Evolutionary conservation across 2,797 vertebrate genomes (phyloP).

Genomic region (Anguilla pacifica): DNA sequence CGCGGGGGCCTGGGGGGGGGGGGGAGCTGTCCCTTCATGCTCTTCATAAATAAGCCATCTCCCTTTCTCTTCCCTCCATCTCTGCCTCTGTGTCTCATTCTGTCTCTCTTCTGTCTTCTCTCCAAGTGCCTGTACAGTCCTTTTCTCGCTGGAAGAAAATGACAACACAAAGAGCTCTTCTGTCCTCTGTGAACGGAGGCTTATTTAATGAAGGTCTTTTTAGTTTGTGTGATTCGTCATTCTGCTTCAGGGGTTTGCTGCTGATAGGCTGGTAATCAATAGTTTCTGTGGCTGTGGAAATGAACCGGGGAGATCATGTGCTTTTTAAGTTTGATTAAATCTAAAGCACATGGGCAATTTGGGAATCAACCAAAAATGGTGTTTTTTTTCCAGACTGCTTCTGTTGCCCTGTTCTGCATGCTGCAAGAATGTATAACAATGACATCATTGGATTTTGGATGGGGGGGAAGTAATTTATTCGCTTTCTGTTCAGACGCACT

Average conservation of each 20-base stretch:
- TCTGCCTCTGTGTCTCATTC: neutral
- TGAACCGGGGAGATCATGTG: neutral
- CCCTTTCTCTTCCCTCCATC: neutral
- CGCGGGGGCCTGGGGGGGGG: too few species aligned
- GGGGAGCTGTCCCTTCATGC: too few species aligned
- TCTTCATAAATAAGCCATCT: too few species aligned
- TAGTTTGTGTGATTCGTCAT: neutral
- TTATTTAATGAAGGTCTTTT: neutral
- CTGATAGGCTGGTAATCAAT: neutral
- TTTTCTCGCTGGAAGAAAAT: neutral
- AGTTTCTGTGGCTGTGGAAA: neutral
- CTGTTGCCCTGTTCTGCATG: too few species aligned
- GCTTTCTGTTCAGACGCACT: too few species aligned
- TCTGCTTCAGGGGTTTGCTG: neutral
- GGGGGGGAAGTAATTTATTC: too few species aligned
- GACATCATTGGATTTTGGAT: too few species aligned
- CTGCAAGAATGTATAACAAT: too few species aligned
- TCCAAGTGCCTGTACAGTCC: neutral
- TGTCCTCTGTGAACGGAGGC: neutral
- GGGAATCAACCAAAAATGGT: too few species aligned
- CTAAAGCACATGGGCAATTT: too few species aligned
- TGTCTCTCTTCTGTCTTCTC: neutral
- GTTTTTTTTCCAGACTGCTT: too few species aligned
- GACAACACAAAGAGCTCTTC: neutral
- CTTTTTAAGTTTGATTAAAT: neutral